Evolutionary conservation across 2,888 invertebrate species (phyloP), one percentile per base, ranked within the genome.

Genomic region (Morpho helenor): DNA sequence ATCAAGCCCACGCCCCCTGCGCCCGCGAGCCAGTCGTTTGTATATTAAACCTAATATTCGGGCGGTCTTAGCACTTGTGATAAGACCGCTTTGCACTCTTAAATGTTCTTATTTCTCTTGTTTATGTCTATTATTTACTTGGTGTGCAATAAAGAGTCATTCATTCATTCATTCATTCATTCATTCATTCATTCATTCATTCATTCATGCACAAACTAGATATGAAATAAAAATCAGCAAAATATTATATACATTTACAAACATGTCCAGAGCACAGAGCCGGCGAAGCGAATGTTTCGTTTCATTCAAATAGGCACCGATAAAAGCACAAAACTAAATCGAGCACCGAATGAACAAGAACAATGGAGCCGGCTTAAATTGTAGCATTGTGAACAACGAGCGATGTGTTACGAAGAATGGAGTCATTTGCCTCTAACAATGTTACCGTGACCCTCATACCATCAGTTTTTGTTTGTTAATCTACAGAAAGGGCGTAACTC

Each of bases 401-500:
- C 75, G 75, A 80, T 80, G 77, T 79, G 80, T 80, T 67, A 66
- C 74, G 78, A 84, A 88, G 89, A 88, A 89, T 90, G 77, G 86
- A 88, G 79, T 89, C 84, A 87, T 89, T 89, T 87, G 84, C 84
- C 76, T 83, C 73, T 87, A 88, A 90, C 88, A 85, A 82, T 80
- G 82, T 89, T 88, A 88, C 83, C 79, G 76, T 86, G 87, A 87
- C 88, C 89, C 88, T 84, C 84, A 80, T 76, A 81, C 82, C 87
- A 83, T 85, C 87, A 87, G 82, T 88, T 90, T 90, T 88, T 90
- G 90, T 90, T 90, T 90, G 88, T 89, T 89, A 90, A 89, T 90
- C 87, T 86, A 83, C 84, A 87, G 87, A 87, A 86, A 87, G 88
- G 89, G 88, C 89, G 89, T 90, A 84, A 88, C 88, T 90, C 89